Base-by-base conservation (phyloP, 2,888 invertebrate species). In the Isotomurus palustris region DNA sequence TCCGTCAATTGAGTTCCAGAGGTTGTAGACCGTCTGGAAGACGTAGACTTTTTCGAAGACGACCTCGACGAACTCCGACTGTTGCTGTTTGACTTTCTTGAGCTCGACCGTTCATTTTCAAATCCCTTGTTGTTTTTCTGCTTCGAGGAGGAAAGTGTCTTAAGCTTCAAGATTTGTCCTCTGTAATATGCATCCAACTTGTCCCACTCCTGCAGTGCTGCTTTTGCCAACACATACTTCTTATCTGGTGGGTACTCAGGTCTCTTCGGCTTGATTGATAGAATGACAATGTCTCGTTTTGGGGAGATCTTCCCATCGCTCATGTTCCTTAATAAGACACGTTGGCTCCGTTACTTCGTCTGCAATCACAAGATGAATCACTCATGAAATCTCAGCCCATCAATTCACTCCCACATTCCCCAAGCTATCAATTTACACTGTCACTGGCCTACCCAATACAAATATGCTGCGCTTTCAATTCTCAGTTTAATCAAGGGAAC, bases 121-220 rank as follows among this genome's bases (percentile, higher is more conserved):
- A n/a, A n/a, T n/a, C n/a, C 27, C 10, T 25, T 35, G 36, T 22
- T 32, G 32, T 19, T 8, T 3, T 29, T 44, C 17, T 27, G 25
- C 43, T 53, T 53, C 27, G 54, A 47, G 44, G 52, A 41, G 5
- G 38, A 2, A 8, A 44, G 32, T 24, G 43, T 29, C 17, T 35
- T 45, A 10, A 63, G 52, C 55, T 63, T 63, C 51, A 63, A 55
- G 21, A 63, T 53, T 43, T 60, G 59, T 43, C 66, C 66, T 19
- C 66, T 35, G 57, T 66, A 66, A 47, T 62, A 66, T 4, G 60
- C 60, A 51, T 66, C 66, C 27, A 66, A 43, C 53, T 62, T 66
- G 58, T 66, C 66, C 66, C 66, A 66, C 56, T 66, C 66, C 52
- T 60, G 53, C 17, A 54, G 55, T 25, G 54, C 50, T 45, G 56